Percentiles rank a stretch among this genome's conserved stretches.
These are phyloP conservation scores for Malurus cyaneus DNA, from an alignment of 2,113 vertebrate genomes.

Conservation along the genomic window DNA sequence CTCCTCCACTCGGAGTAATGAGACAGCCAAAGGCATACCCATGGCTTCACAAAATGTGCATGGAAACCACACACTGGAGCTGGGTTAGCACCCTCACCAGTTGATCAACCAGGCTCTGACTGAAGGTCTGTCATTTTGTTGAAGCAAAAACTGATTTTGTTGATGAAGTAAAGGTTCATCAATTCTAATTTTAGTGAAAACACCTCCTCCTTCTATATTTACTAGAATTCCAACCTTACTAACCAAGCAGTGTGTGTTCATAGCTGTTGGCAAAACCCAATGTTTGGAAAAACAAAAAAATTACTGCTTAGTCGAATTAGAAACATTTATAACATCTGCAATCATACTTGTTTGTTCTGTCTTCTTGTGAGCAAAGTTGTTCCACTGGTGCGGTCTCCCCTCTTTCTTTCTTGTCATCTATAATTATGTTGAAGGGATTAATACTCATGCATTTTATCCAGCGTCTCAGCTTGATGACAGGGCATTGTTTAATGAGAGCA, in stretches of 20 bases:
- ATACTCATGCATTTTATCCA: constrained; percentile 5
- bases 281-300: neutral
- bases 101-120: neutral
- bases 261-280: neutral
- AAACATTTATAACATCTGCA: neutral
- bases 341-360: neutral
- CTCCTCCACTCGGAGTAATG: rapidly evolving
- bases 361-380: neutral
- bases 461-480: neutral
- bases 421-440: neutral
- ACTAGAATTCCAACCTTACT: neutral
- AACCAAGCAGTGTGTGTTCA: neutral
- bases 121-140: neutral
- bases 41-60: neutral
- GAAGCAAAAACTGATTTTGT: neutral
- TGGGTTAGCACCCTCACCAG: neutral
- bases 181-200: neutral
- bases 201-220: neutral
- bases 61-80: neutral
- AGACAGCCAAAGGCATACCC: neutral
- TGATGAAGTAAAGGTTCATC: neutral
- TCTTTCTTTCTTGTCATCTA: neutral
- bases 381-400: neutral
- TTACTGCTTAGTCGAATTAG: neutral
- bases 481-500: constrained; percentile 11